Evolutionary conservation across 1,140 invertebrate genomes (phyloP).

Genomic region (Brachionus sp.): DNA sequence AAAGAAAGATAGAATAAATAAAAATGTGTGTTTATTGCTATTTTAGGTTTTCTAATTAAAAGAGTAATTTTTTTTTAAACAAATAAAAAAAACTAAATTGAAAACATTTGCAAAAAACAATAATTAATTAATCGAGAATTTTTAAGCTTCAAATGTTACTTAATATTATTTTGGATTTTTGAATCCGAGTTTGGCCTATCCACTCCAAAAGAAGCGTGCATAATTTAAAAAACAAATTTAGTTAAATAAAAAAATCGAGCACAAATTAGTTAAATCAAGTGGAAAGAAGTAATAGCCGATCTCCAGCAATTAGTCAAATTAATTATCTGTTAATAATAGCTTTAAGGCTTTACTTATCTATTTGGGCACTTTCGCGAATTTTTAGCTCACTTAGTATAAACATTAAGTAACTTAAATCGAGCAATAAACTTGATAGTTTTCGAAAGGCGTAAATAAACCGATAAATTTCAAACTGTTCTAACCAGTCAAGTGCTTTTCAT

Average conservation of each 20-base stretch:
- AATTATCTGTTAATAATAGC: slow-evolving; percentile 30
- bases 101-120: too few species aligned
- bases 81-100: too few species aligned
- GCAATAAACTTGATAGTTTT: background rate
- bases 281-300: background rate
- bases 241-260: background rate
- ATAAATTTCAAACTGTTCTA: slow-evolving; percentile 19
- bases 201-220: background rate
- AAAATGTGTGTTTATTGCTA: too few species aligned
- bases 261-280: slow-evolving; percentile 13
- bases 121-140: background rate
- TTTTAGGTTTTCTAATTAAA: too few species aligned
- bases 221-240: slow-evolving; percentile 6
- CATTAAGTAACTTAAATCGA: slow-evolving; percentile 15
- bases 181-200: background rate
- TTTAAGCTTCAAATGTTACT: background rate
- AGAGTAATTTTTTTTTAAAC: too few species aligned
- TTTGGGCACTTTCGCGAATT: background rate
- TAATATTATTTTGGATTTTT: background rate
- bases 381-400: background rate
- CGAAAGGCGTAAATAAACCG: slow-evolving; percentile 14
- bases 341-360: slow-evolving; percentile 18
- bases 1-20: too few species aligned
- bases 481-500: background rate
- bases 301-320: background rate